Conservation (phyloP, 64 coral and sea anemone genomes). For the Hydrozoanthus tunicans region DNA sequence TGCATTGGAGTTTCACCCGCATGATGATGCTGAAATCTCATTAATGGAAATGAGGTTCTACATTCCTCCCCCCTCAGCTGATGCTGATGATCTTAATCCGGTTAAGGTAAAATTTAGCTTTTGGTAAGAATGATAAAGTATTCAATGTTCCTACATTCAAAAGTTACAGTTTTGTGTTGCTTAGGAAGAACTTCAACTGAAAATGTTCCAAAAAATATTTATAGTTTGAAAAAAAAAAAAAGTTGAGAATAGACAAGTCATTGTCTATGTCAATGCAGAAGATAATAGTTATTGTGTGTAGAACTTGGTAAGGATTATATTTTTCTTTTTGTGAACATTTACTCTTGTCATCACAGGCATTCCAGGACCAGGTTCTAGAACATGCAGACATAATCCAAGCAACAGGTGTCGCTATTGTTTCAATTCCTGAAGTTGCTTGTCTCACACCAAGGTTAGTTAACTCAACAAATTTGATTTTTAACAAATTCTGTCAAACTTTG, state of each 20-base stretch:
- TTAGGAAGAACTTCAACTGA: no score
- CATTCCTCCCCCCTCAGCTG: conserved; percentile 78
- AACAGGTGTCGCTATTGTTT: conserved; percentile 98
- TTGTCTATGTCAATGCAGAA: no score
- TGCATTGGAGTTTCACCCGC: conserved; percentile 97
- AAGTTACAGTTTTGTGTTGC: no score
- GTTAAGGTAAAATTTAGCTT: conserved; percentile 67
- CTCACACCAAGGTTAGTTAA: conserved; percentile 89
- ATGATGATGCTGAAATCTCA: conserved; percentile 98
- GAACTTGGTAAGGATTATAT: background rate
- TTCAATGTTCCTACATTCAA: no score
- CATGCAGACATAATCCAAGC: conserved; percentile 99
- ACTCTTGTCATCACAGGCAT: conserved; percentile 51
- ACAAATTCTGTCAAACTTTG: background rate
- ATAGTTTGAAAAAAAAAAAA: no score
- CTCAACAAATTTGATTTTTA: background rate
- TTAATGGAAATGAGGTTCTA: conserved; percentile 99
- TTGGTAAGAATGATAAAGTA: no score
- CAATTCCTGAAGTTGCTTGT: conserved; percentile 91
- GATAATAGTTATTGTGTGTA: background rate
- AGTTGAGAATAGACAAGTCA: no score
- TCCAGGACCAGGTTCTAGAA: conserved; percentile 90
- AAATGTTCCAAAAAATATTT: no score
- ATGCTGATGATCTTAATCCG: conserved; percentile 74
- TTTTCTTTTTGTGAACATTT: background rate